Evolutionary conservation across 1,140 invertebrate genomes (phyloP).

Genomic region (Metopolophium dirhodum): DNA sequence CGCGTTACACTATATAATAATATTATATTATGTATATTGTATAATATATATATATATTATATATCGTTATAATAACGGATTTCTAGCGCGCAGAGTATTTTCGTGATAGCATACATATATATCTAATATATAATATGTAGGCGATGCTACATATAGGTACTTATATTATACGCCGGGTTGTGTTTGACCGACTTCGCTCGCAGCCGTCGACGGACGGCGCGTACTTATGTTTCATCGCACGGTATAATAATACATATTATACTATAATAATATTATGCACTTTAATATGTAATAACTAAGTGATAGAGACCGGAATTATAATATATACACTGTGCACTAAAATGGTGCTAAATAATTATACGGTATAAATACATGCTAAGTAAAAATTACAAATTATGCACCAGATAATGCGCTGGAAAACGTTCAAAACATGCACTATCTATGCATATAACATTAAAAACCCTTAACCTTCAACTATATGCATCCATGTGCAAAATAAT

Average conservation of each 20-base stretch:
- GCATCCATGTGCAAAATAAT: background rate
- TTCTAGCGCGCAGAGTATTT: background rate
- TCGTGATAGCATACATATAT: background rate
- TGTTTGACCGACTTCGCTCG: background rate
- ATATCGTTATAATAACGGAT: background rate
- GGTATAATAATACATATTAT: too few species aligned
- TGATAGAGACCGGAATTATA: too few species aligned
- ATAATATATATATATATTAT: too few species aligned
- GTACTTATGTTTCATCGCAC: background rate
- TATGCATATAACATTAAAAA: background rate
- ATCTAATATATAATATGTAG: background rate
- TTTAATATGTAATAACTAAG: too few species aligned
- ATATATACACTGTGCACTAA: background rate
- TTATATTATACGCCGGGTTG: background rate
- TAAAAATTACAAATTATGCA: too few species aligned
- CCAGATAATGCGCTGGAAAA: too few species aligned
- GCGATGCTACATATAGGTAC: background rate
- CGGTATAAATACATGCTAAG: accelerated
- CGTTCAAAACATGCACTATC: too few species aligned
- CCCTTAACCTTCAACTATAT: background rate
- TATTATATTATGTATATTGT: background rate
- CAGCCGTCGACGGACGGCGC: background rate
- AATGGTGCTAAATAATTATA: background rate
- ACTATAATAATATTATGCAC: too few species aligned
- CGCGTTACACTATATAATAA: background rate